Evolutionary conservation across 2,888 invertebrate genomes (phyloP), one percentile per base, ranked within the genome.

Genomic region (Euzophera pinguis): DNA sequence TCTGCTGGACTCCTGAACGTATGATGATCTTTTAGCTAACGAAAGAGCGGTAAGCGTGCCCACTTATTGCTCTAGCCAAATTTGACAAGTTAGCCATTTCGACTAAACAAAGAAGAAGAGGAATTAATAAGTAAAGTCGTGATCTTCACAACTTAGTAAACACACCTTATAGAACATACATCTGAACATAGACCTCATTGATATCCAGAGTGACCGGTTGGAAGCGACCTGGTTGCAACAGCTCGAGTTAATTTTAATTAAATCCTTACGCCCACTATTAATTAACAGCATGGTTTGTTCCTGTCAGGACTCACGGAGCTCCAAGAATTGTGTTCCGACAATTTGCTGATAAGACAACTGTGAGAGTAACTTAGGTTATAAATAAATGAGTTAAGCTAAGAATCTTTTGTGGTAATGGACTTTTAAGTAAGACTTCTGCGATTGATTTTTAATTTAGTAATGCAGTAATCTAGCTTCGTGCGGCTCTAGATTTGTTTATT

Each of bases 311-410:
- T 45, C 45, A 16, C 8, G 16, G 3, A 17, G 12, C 35, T 48
- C 37, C 37, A 49, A 49, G 54, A 51, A 34, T 57, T 47, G 35
- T 41, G 45, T 45, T 45, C 32, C 32, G 32, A 45, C 27, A 45
- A 45, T 45, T n/a, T 45, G 17, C 35, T 48, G 48, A 27, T 48
- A 27, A 37, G 38, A 37, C 48, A 27, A 27, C 47, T 35, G 49
- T 39, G 27, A n/a, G 50, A 58, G 62, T 59, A 63, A 17, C n/a
- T 12, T 8, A 4, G 16, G 39, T 39, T 39, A 39, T 39, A 16
- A 16, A 39, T 16, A 16, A 39, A 13, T 14, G 14, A 8, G 13
- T 14, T 14, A 16, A 9, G 16, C 14, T 16, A 13, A 38, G 13
- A 13, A 16, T 13, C 5, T 9, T 39, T 39, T 16, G 39, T 39